Evolutionary conservation across 2,797 vertebrate species (phyloP), one percentile per base, ranked within the genome.

Genomic region (Salmo trutta): DNA sequence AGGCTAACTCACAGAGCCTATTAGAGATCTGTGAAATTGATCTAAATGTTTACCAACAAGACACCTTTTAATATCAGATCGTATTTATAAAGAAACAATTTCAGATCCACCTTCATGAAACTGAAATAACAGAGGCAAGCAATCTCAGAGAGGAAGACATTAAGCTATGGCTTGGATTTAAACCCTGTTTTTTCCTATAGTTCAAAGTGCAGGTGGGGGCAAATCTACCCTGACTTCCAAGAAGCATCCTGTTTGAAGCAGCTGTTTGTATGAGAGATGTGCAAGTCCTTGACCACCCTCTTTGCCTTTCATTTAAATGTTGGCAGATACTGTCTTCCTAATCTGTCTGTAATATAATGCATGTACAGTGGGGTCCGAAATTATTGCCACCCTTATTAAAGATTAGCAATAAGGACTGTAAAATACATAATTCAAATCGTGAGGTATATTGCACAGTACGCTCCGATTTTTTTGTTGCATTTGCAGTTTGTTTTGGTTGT

Each of bases 291-390:
- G 75, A 73, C 31, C 7, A 0, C 79, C 17, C 52, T 29, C 29
- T 79, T 78, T 76, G 83, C 85, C 76, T 85, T 79, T 82, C 82
- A 87, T 92, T 86, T 86, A 81, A 89, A 86, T 88, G 82, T 88
- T 84, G 82, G 79, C 80, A 82, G 89, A 87, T 90, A 87, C 86
- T 80, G 90, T 91, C 89, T 90, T 82, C 59, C 85, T 91, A 90
- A 93, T 91, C 91, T 89, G 88, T 86, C 89, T 86, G 85, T 89
- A 91, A 94, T 92, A 88, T 87, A 93, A 90, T 91, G 89, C 83
- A 79, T 81, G 86, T 47, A 47, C 89, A 83, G 86, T 77, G 82
- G 90, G 93, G 91, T 92, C 93, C 91, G 85, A 90, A 91, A 94
- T 95, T 92, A 92, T 94, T 95, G 41, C 90, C 82, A 86, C 77